A percentile compares a stretch with the other conserved stretches of the same genome.
Conservation (phyloP, 2,888 invertebrate genomes). For the Gnatocerus cornutus region DNA sequence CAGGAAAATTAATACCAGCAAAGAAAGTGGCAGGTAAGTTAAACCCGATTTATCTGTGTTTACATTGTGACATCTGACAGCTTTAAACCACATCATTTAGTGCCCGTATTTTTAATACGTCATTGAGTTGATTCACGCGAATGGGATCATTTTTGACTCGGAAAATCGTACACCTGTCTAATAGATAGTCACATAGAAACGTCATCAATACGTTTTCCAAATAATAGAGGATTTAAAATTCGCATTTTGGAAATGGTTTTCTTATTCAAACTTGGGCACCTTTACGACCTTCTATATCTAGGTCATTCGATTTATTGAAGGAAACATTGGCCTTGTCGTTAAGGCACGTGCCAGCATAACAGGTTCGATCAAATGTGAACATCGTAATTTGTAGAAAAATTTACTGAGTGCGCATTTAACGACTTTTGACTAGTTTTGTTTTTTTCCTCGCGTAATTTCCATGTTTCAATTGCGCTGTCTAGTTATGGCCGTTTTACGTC, state of each 20-base stretch:
- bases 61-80: conserved; percentile 65
- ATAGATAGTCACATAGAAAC: neutral
- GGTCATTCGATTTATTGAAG: conserved; percentile 68
- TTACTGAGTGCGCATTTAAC: conserved; percentile 3
- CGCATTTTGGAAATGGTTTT: conserved; percentile 43
- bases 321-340: conserved; percentile 68
- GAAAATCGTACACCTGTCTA: conserved; percentile 33
- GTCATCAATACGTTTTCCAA: neutral
- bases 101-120: conserved; percentile 55
- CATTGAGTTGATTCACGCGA: conserved; percentile 57
- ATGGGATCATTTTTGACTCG: conserved; percentile 55
- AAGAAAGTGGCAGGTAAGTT: conserved; percentile 72
- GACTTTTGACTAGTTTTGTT: neutral
- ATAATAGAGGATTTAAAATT: neutral
- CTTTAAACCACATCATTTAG: conserved; percentile 57
- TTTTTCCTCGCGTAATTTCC: conserved; percentile 3
- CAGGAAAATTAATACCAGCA: conserved; percentile 72
- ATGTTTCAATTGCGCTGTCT: neutral
- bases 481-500: neutral
- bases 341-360: conserved; percentile 64
- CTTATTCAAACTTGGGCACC: conserved; percentile 49
- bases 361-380: conserved; percentile 25
- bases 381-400: conserved; percentile 24
- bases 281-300: conserved; percentile 68
- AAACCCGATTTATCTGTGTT: conserved; percentile 59